Conservation (phyloP, 2,888 invertebrate species). For the Harpagoxenus sublaevis region DNA sequence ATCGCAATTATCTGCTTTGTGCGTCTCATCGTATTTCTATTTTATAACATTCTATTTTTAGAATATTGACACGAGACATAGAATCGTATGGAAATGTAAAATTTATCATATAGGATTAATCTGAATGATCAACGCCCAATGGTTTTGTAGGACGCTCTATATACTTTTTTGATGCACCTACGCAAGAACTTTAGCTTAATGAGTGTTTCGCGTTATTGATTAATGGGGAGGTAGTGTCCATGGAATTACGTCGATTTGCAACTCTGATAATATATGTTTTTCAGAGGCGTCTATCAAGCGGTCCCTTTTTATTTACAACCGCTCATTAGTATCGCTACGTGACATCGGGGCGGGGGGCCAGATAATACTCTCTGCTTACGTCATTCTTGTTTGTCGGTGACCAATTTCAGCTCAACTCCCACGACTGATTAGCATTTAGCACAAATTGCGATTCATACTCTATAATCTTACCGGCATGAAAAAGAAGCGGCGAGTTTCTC, state of each 20-base stretch:
- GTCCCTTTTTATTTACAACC: constrained; percentile 5
- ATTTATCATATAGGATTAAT: constrained; percentile 7
- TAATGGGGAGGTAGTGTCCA: constrained; percentile 17
- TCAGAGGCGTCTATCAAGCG: constrained; percentile 20
- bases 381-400: constrained; percentile 27
- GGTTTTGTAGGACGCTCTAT: neutral
- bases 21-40: neutral
- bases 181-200: constrained; percentile 20
- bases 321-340: constrained; percentile 32
- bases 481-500: neutral
- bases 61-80: neutral
- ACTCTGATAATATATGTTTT: constrained; percentile 26
- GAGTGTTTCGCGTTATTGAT: constrained; percentile 41
- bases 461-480: neutral
- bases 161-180: neutral
- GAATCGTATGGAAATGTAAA: neutral
- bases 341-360: constrained; percentile 29
- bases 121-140: neutral
- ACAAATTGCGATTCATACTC: constrained; percentile 14
- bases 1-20: neutral
- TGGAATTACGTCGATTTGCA: constrained; percentile 25
- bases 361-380: constrained; percentile 20
- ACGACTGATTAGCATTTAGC: constrained; percentile 21
- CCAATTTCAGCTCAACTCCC: constrained; percentile 16
- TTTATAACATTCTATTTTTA: neutral